phyloP scores from a whole-genome alignment of 2,113 vertebrate species.

The Cardinalis cardinalis region DNA sequence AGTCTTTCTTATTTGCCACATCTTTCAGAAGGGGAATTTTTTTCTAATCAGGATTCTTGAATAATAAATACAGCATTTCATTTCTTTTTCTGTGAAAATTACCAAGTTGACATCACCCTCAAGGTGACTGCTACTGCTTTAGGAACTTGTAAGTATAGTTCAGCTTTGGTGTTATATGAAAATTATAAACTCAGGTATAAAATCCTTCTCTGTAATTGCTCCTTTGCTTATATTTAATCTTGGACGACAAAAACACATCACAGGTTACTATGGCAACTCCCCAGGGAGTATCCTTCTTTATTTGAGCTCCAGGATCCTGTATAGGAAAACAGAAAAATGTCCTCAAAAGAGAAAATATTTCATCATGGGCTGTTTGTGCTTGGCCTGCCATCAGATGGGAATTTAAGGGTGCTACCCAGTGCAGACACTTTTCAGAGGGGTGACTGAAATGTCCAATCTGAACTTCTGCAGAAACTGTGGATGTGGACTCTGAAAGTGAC shows the following conservation, averaged over 20 bases:
- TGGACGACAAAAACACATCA: background rate
- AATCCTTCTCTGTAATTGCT: background rate
- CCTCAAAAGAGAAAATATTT: background rate
- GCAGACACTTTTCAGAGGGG: background rate
- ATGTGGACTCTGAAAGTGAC: background rate
- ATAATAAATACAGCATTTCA: conserved; percentile 29
- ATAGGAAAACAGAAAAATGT: background rate
- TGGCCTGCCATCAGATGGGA: background rate
- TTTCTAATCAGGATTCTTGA: background rate
- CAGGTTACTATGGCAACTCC: conserved; percentile 35
- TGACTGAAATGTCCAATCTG: background rate
- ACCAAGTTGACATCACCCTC: background rate
- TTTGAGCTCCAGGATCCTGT: background rate
- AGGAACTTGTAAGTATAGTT: background rate
- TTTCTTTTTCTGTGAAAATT: conserved; percentile 20
- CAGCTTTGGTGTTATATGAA: background rate
- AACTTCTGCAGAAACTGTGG: background rate
- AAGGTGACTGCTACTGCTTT: conserved; percentile 11
- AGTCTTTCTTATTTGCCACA: background rate
- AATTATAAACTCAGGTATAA: background rate
- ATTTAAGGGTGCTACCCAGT: background rate
- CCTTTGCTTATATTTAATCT: background rate
- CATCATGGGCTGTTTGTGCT: background rate
- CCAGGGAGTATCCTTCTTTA: background rate
- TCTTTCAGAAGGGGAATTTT: background rate